Evolutionary conservation across 2,888 invertebrate species (phyloP), one percentile per base, ranked within the genome.

Genomic region (Callimorpha dominula): DNA sequence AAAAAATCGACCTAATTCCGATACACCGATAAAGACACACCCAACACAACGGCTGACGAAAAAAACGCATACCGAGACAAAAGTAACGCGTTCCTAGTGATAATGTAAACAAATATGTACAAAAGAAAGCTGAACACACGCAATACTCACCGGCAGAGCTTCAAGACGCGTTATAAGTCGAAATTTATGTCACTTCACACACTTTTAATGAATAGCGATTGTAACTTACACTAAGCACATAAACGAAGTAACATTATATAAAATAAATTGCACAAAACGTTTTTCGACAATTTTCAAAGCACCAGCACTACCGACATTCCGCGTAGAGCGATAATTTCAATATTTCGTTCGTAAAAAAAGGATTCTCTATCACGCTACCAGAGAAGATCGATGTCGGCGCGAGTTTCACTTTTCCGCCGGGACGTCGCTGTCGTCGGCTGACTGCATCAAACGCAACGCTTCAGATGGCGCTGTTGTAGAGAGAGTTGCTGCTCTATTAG

Each of bases 251-350:
- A 92, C 93, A 94, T 90, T 88, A 91, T 92, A 89, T 87, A 87
- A 88, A 90, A 90, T 87, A 89, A 90, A 90, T 92, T 89, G 90
- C 94, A 94, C 94, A 91, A 85, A 91, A 89, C 86, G 89, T 91
- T 89, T 78, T 86, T 85, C 82, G 81, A 87, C 87, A 86, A 81
- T 78, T 89, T 90, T 93, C 89, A 94, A 89, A 88, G 91, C 95
- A 95, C 95, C 93, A 94, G 92, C 94, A 95, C 94, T 91, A 91
- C 91, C 90, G 88, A 91, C 94, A 95, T 95, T 85, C 91, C 94
- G 92, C 90, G 87, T 83, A 85, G 88, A 89, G 91, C 90, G 89
- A 88, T 91, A 90, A 89, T 92, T 91, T 89, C 88, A 87, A 85
- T 90, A 91, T 87, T 94, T 94, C 91, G 92, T 91, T 92, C 92